These are phyloP conservation scores for Melanerpes aurifrons DNA, from an alignment of 2,113 vertebrate species.

Conservation along the genomic window DNA sequence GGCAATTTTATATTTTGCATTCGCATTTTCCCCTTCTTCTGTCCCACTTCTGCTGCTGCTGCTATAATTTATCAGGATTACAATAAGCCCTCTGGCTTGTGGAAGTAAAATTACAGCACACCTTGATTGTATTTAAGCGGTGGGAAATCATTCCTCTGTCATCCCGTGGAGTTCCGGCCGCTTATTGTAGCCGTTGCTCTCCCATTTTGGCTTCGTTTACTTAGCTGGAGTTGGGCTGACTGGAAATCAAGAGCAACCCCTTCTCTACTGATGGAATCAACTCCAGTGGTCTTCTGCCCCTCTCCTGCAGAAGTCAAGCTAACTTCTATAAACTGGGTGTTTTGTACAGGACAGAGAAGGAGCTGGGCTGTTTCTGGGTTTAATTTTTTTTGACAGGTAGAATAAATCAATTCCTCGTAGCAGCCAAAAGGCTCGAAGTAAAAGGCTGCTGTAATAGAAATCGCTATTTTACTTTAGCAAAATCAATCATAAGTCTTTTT, in stretches of 20 bases:
- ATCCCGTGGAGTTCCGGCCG: background rate
- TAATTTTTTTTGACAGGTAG: constrained; percentile 67
- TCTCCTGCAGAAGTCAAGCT: background rate
- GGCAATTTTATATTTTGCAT: constrained; percentile 70
- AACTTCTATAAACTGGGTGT: constrained; percentile 45
- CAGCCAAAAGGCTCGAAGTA: constrained; percentile 69
- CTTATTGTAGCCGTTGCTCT: background rate
- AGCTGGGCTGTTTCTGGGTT: background rate
- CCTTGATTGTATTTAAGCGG: constrained; percentile 23
- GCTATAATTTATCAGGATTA: constrained; percentile 72
- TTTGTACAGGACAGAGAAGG: background rate
- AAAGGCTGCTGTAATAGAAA: constrained; percentile 67
- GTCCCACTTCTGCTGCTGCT: constrained; percentile 50
- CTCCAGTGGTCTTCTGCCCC: background rate
- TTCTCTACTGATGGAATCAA: constrained; percentile 5
- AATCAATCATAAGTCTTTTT: constrained; percentile 75
- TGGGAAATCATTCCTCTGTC: constrained; percentile 17
- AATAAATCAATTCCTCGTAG: constrained; percentile 60
- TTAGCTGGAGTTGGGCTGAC: background rate
- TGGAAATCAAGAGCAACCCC: background rate
- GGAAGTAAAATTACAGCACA: constrained; percentile 62
- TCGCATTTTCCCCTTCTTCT: constrained; percentile 56
- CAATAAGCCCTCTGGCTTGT: constrained; percentile 65
- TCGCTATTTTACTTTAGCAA: constrained; percentile 73
- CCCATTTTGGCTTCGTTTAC: background rate